Base-by-base conservation (phyloP, 2,888 invertebrate genomes). In the Calameuta idolon region DNA sequence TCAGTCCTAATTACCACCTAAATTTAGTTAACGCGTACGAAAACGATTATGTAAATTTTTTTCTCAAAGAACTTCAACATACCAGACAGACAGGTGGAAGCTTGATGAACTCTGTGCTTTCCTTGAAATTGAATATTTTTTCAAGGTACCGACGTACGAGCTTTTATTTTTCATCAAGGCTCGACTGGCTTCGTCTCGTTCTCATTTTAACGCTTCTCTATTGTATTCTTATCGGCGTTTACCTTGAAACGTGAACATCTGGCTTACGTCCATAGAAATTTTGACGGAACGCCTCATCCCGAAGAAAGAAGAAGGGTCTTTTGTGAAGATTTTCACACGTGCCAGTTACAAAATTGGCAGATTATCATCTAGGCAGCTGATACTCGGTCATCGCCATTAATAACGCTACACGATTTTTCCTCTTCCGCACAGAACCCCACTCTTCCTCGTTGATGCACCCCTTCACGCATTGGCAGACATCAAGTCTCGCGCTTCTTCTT, bases 301-400 rank as follows among this genome's bases (percentile, higher is more conserved):
- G 23, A 33, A 30, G 40, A 73, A 55, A 34, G 12, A 73, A n/a
- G 34, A n/a, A 76, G 37, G n/a, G 35, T 30, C 55, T 30, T 35
- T 74, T 74, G 74, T 35, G 31, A 71, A 33, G 0, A 69, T 69
- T 68, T 74, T 74, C 35, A 31, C 68, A 40, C 33, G 35, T 75
- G 73, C 35, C 68, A 78, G 34, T 69, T 31, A 35, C 37, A 40
- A 75, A 71, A 75, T 74, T 69, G 76, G 73, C 69, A 11, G 74
- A 69, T 76, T 76, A 34, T 76, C 73, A 74, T 74, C 55, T 73
- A 34, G 69, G 55, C 74, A 55, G 34, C 55, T n/a, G 15, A 35
- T 35, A 79, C 74, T 74, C 73, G 12, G 76, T 79, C 79, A 79
- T 74, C 34, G 69, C 69, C 69, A n/a, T 74, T 79, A 79, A 79